Percentiles rank a stretch among this genome's conserved stretches.
These are phyloP conservation scores for Lates japonicus DNA, from an alignment of 2,797 vertebrate genomes.

Conservation along the genomic window DNA sequence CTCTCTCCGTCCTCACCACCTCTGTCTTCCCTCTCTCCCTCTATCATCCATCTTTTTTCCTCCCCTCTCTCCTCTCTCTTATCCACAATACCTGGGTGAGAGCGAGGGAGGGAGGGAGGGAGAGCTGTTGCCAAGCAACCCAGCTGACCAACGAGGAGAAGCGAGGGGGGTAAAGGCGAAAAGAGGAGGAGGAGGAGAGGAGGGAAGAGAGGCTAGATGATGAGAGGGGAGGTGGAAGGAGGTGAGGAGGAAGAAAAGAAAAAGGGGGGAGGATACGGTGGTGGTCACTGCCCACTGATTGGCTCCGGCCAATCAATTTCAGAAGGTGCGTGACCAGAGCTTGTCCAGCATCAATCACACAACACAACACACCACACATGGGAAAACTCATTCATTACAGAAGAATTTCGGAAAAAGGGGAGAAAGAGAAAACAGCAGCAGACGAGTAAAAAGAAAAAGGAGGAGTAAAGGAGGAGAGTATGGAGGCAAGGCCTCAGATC, in stretches of 20 bases:
- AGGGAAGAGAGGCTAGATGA: slow-evolving; percentile 12
- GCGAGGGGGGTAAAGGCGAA: slow-evolving; percentile 11
- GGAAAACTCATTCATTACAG: slow-evolving; percentile 58
- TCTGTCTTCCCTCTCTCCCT: not conserved
- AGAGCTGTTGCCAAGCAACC: slow-evolving; percentile 72
- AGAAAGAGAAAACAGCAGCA: not conserved
- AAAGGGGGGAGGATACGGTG: not conserved
- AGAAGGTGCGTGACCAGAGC: slow-evolving; percentile 60
- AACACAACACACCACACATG: slow-evolving; percentile 17
- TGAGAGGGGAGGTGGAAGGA: not conserved
- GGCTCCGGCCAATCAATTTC: slow-evolving; percentile 70
- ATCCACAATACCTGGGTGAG: slow-evolving; percentile 27
- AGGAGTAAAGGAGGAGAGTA: slow-evolving; percentile 7
- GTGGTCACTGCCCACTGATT: slow-evolving; percentile 65
- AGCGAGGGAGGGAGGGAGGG: slow-evolving; percentile 18
- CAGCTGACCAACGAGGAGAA: slow-evolving; percentile 50
- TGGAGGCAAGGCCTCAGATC: slow-evolving; percentile 10
- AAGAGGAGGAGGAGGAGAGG: not conserved
- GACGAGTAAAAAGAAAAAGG: slow-evolving; percentile 1
- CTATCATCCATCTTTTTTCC: slow-evolving; percentile 34
- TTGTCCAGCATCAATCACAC: slow-evolving; percentile 67
- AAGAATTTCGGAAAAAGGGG: slow-evolving; percentile 42
- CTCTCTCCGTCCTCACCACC: not conserved
- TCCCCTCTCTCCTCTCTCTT: slow-evolving; percentile 5
- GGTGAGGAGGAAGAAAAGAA: not conserved